These are phyloP conservation scores for Meganola albula DNA, from an alignment of 2,888 invertebrate genomes.

Conservation along the genomic window DNA sequence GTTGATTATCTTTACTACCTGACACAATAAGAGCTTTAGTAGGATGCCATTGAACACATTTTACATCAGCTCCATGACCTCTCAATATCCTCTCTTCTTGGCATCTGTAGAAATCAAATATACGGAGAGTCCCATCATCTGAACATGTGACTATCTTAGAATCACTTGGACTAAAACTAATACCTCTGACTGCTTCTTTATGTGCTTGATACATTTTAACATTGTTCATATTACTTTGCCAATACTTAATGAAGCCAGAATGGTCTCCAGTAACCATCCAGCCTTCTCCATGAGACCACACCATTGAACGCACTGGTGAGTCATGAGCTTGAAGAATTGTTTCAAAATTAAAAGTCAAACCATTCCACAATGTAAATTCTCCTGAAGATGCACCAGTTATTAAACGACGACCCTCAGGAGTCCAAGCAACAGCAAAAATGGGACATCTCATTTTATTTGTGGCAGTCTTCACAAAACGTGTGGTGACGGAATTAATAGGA, in stretches of 20 bases:
- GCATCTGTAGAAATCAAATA: slow-evolving; percentile 99
- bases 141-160: slow-evolving; percentile 99
- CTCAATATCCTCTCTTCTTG: slow-evolving; percentile 96
- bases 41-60: slow-evolving; percentile 99
- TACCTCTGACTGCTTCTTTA: slow-evolving; percentile 99
- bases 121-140: slow-evolving; percentile 98
- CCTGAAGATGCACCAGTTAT: slow-evolving; percentile 99
- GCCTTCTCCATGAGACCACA: slow-evolving; percentile 99
- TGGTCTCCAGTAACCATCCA: slow-evolving; percentile 99
- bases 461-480: slow-evolving; percentile 98
- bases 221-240: slow-evolving; percentile 99
- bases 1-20: slow-evolving; percentile 99
- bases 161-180: slow-evolving; percentile 99
- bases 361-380: slow-evolving; percentile 99
- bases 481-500: slow-evolving; percentile 97
- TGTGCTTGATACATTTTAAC: slow-evolving; percentile 99
- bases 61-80: slow-evolving; percentile 98
- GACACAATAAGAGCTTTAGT: slow-evolving; percentile 97
- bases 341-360: slow-evolving; percentile 99
- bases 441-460: slow-evolving; percentile 99
- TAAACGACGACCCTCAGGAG: slow-evolving; percentile 97
- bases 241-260: slow-evolving; percentile 99
- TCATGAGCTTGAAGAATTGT: slow-evolving; percentile 99
- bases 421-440: slow-evolving; percentile 99
- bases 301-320: slow-evolving; percentile 98